Conservation (phyloP, 2,888 invertebrate species). For the Tolmerus cingulatus region DNA sequence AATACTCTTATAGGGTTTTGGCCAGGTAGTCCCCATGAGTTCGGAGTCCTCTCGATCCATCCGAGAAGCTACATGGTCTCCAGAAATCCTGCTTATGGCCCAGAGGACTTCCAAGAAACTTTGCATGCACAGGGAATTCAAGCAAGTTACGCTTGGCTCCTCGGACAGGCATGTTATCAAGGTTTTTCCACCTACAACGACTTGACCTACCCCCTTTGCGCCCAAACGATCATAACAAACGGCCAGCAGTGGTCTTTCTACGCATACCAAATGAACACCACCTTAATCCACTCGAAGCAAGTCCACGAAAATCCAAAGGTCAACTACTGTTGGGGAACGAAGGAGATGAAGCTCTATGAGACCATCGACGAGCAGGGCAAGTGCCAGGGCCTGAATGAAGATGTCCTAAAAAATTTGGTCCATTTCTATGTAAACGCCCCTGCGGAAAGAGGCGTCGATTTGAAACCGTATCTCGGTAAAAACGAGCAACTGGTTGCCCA, state of each 20-base stretch:
- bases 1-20: constrained; percentile 73
- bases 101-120: constrained; percentile 70
- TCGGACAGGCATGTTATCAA: constrained; percentile 80
- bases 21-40: constrained; percentile 82
- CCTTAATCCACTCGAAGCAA: constrained; percentile 71
- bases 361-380: constrained; percentile 73
- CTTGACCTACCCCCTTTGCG: constrained; percentile 86
- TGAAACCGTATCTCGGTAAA: constrained; percentile 77
- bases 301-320: constrained; percentile 72
- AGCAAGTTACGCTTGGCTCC: constrained; percentile 81
- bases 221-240: constrained; percentile 89
- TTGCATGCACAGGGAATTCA: constrained; percentile 78
- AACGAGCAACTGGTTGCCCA: constrained; percentile 71
- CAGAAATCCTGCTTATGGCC: constrained; percentile 65
- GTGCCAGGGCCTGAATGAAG: constrained; percentile 81
- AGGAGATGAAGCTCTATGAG: constrained; percentile 77
- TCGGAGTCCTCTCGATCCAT: constrained; percentile 80
- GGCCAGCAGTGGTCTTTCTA: constrained; percentile 87
- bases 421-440: constrained; percentile 79
- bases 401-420: constrained; percentile 76
- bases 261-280: constrained; percentile 92
- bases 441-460: constrained; percentile 66
- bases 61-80: constrained; percentile 69
- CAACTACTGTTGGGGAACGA: constrained; percentile 83
- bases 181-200: constrained; percentile 93